These are phyloP conservation scores for Columba janthina DNA, from an alignment of 2,113 vertebrate species.

Conservation along the genomic window DNA sequence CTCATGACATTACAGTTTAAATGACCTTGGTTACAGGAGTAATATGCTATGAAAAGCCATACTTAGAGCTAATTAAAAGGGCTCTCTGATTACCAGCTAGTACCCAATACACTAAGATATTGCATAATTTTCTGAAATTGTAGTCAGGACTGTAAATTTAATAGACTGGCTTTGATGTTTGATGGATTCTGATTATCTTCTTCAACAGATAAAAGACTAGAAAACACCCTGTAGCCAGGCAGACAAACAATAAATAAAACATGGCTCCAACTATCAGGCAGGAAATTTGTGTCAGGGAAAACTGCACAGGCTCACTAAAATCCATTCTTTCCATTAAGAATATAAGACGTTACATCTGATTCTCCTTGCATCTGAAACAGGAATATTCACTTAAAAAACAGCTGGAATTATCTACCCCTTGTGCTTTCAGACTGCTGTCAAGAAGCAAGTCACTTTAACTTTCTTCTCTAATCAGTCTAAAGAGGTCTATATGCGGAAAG, in stretches of 20 bases:
- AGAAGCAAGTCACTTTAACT: not conserved
- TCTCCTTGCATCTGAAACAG: not conserved
- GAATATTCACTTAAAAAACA: not conserved
- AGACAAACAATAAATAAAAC: not conserved
- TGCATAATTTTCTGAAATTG: conserved; percentile 7
- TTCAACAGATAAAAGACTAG: not conserved
- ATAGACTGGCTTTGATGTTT: not conserved
- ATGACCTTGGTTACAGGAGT: conserved; percentile 52
- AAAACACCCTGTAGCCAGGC: not conserved
- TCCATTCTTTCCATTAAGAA: not conserved
- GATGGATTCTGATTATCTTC: not conserved
- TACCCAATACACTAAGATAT: not conserved
- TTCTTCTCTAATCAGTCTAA: not conserved
- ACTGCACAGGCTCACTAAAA: not conserved
- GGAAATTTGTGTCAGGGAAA: not conserved
- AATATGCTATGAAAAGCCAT: conserved; percentile 23
- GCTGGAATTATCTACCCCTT: not conserved
- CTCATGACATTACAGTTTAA: conserved; percentile 21
- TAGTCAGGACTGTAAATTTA: not conserved
- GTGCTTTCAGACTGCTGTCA: not conserved
- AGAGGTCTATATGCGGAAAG: not conserved
- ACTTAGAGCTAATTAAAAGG: conserved; percentile 36
- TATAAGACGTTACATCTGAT: not conserved
- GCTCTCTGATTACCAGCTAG: not conserved
- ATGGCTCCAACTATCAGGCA: not conserved